These are phyloP conservation scores for Sphenopsis melanotis DNA, from an alignment of 2,797 vertebrate genomes.

Conservation along the genomic window DNA sequence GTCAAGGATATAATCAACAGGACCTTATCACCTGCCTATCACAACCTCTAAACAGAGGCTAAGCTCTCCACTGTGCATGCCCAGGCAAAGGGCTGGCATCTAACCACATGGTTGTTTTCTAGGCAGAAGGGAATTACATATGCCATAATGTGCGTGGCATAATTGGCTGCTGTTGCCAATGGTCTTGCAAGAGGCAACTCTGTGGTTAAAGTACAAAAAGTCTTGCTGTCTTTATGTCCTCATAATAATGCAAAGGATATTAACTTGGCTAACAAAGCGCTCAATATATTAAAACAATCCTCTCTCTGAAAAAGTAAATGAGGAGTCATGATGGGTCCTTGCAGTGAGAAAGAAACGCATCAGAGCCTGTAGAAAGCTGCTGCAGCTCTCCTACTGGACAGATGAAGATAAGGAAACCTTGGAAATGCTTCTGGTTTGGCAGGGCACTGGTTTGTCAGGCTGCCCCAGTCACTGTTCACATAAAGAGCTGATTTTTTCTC, in stretches of 20 bases:
- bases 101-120: neutral
- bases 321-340: neutral
- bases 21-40: constrained; percentile 18
- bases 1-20: neutral
- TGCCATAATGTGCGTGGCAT: neutral
- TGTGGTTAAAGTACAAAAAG: neutral
- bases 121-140: neutral
- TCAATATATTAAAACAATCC: neutral
- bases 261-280: neutral
- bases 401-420: neutral
- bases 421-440: neutral
- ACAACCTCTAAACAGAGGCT: neutral
- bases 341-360: neutral
- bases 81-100: neutral
- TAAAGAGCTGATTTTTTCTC: neutral
- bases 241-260: neutral
- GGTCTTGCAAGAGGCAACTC: neutral
- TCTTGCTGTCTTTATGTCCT: neutral
- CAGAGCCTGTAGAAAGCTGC: neutral
- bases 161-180: neutral
- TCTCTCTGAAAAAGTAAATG: neutral
- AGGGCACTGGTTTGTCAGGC: neutral
- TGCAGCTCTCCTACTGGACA: neutral
- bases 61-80: neutral
- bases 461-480: neutral